phyloP scores from a whole-genome alignment of 2,797 vertebrate genomes.

The Discoglossus pictus region DNA sequence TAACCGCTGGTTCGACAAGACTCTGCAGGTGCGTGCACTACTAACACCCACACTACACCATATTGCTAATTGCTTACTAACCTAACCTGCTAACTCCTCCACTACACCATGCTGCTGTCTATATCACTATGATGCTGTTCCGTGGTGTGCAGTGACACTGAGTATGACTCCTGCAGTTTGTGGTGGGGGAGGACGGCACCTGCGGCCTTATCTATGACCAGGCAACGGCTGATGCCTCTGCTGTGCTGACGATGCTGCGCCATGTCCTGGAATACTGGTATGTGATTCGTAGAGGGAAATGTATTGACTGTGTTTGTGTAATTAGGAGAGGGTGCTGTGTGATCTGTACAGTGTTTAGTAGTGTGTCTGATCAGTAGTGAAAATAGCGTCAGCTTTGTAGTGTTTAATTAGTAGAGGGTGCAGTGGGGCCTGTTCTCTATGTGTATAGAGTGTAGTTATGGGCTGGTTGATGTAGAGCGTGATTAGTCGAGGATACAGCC shows the following conservation, averaged over 20 bases:
- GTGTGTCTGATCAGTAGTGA: no score
- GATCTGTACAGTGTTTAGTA: no score
- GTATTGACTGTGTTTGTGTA: no score
- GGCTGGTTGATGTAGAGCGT: no score
- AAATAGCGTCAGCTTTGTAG: no score
- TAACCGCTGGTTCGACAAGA: slow-evolving; percentile 88
- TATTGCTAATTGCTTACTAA: background rate
- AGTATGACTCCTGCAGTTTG: slow-evolving; percentile 65
- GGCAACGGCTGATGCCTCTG: slow-evolving; percentile 78
- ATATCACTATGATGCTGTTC: background rate
- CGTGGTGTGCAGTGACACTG: slow-evolving; percentile 13
- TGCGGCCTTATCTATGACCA: slow-evolving; percentile 82
- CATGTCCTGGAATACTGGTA: slow-evolving; percentile 79
- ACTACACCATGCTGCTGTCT: background rate
- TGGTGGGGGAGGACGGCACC: slow-evolving; percentile 78
- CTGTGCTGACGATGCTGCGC: slow-evolving; percentile 73
- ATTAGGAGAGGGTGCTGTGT: background rate
- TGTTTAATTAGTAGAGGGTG: no score
- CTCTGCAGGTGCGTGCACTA: slow-evolving; percentile 70
- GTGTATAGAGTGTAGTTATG: no score
- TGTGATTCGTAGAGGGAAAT: slow-evolving; percentile 51
- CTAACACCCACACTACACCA: background rate
- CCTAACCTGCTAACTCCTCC: background rate
- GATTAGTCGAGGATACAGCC: no score
- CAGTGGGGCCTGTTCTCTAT: no score